Evolutionary conservation across 2,888 invertebrate genomes (phyloP), one percentile per base, ranked within the genome.

Genomic region (Gymnocheta viridis): DNA sequence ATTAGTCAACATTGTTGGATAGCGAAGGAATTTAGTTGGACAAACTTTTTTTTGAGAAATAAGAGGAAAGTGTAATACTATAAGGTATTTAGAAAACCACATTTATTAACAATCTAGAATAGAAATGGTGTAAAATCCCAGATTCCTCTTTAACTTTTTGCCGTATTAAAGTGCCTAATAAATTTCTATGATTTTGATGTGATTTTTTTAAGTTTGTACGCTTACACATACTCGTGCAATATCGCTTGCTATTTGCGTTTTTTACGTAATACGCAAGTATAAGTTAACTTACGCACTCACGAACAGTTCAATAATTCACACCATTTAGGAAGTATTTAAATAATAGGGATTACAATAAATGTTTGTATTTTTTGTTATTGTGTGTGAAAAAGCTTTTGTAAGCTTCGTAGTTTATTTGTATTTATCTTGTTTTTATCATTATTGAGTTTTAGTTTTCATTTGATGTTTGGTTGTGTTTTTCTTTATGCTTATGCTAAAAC

Each of bases 141-240:
- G 27, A 14, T 35, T 67, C 60, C 60, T 73, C 29, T 69, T 69
- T 47, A 64, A 56, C 73, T 69, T 70, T 56, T 73, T 73, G 22
- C 56, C 69, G 47, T 69, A 78, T 44, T 64, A 56, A 78, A 78
- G 66, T 35, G 62, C n/a, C 38, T 56, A 62, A 69, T 78, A 78
- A 69, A 22, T 72, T 58, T 64, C 54, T 69, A 67, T 73, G 54
- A 73, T 74, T 69, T 78, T 82, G 67, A 74, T 78, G 73, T 78
- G 54, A 82, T 78, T 82, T 78, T n/a, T 47, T 27, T 51, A 38
- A 70, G 54, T 24, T 51, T 78, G 49, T 60, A 35, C 12, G 27
- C n/a, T 6, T n/a, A 24, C 4, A n/a, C 0, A 35, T 10, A 19
- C 19, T 14, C 2, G 4, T 32, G 32, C 7, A 6, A 0, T n/a